Percentiles rank a stretch among this genome's conserved stretches.
These are phyloP conservation scores for Corythucha ciliata DNA, from an alignment of 2,888 invertebrate species.

Conservation along the genomic window DNA sequence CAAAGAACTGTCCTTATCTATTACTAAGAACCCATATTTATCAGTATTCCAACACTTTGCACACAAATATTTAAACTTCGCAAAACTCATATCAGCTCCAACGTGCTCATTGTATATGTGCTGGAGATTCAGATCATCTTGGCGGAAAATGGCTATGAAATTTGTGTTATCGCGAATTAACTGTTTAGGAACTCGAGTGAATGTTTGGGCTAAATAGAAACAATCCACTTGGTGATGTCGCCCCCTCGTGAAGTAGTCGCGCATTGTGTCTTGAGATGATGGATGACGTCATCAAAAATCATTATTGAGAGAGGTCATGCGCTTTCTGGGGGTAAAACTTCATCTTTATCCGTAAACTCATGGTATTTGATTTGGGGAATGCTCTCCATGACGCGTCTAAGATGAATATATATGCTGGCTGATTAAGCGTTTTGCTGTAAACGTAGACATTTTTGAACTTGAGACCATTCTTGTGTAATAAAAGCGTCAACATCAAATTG, in stretches of 20 bases:
- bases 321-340: slow-evolving; percentile 32
- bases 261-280: slow-evolving; percentile 37
- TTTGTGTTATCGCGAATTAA: slow-evolving; percentile 14
- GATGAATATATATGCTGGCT: slow-evolving; percentile 38
- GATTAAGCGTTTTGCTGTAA: slow-evolving; percentile 38
- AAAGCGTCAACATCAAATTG: slow-evolving; percentile 38
- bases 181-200: slow-evolving; percentile 32
- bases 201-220: slow-evolving; percentile 40
- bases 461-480: slow-evolving; percentile 38
- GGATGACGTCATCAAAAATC: slow-evolving; percentile 41
- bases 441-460: slow-evolving; percentile 41
- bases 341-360: slow-evolving; percentile 31
- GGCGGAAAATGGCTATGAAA: slow-evolving; percentile 1
- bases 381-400: slow-evolving; percentile 32
- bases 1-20: slow-evolving; percentile 9
- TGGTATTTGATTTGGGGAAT: slow-evolving; percentile 34
- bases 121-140: slow-evolving; percentile 8
- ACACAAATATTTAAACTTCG: slow-evolving; percentile 11
- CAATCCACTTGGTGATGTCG: slow-evolving; percentile 39
- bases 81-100: slow-evolving; percentile 11
- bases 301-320: slow-evolving; percentile 38
- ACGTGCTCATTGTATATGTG: slow-evolving; percentile 16
- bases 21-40: slow-evolving; percentile 12
- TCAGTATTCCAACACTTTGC: slow-evolving; percentile 12
- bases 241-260: slow-evolving; percentile 38